Base-by-base conservation (phyloP, 2,888 invertebrate genomes). In the Nebria salina region DNA sequence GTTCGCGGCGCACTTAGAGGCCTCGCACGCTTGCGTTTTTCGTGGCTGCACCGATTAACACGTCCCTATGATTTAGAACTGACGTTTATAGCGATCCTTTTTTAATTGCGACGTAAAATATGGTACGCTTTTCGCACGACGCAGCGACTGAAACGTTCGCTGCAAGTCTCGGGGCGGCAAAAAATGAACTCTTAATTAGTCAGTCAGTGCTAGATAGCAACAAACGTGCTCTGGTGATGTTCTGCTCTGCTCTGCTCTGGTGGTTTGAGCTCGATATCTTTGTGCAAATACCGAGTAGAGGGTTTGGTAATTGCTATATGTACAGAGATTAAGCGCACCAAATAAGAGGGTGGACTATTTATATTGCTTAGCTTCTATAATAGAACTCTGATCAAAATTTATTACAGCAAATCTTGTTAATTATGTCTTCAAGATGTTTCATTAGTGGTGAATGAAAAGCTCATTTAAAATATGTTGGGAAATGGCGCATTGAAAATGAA, bases 141-240 rank as follows among this genome's bases (percentile, higher is more conserved):
- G 82, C 83, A 82, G 83, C 79, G 34, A 34, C 34, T 34, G 34
- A 34, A 34, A 68, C 68, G 79, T 73, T 25, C 26, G 25, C 34
- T 34, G 76, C 75, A 15, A 20, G 75, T 9, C 81, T 34, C 73
- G 72, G 54, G 70, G 81, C 76, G 72, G 43, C 76, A 81, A 86
- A 86, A 86, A 87, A 87, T 86, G 86, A 86, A 86, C 86, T 86
- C 86, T 86, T 87, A 87, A 87, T 87, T 87, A 86, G 86, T 54
- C 85, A 72, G 66, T 64, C 85, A 72, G 66, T 64, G 76, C 76
- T 72, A 81, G 81, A 81, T 81, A 81, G 76, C 81, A 68, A 42
- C 73, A 41, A 64, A 20, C 65, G 70, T 70, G 25, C 26, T 2
- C 34, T 34, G 20, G 20, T 70, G 70, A 25, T 54, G 54, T 8